These are phyloP conservation scores for Thalassophryne amazonica DNA, from an alignment of 2,797 vertebrate genomes.

Conservation along the genomic window DNA sequence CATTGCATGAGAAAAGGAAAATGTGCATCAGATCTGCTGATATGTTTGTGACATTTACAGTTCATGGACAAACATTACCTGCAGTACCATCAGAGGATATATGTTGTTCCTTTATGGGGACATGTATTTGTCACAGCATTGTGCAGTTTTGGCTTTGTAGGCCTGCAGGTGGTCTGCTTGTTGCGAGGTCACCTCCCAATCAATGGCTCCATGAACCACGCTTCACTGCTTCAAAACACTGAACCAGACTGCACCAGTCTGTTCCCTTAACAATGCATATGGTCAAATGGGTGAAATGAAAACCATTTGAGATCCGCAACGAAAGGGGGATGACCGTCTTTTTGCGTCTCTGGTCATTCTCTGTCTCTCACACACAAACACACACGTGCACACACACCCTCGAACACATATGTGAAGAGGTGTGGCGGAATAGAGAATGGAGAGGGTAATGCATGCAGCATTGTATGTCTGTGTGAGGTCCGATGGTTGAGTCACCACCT, in stretches of 20 bases:
- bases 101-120: no score
- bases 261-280: conserved; percentile 4
- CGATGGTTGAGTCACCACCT: conserved; percentile 21
- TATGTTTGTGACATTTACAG: conserved; percentile 8
- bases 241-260: conserved; percentile 3
- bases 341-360: conserved; percentile 63
- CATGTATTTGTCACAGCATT: conserved; percentile 18
- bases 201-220: conserved; percentile 11
- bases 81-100: conserved; percentile 8
- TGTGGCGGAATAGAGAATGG: conserved; percentile 34
- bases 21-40: conserved; percentile 23
- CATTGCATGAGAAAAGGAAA: conserved; percentile 11
- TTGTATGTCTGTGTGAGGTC: conserved; percentile 21
- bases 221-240: conserved; percentile 18
- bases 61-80: conserved; percentile 22
- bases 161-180: conserved; percentile 34
- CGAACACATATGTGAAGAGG: conserved; percentile 52
- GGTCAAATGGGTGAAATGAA: conserved; percentile 46
- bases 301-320: conserved; percentile 52
- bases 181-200: conserved; percentile 19
- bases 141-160: conserved; percentile 8
- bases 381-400: conserved; percentile 47
- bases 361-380: conserved; percentile 45
- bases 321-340: conserved; percentile 73
- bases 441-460: conserved; percentile 54